Conservation (phyloP, 2,888 invertebrate genomes). For the Camponotus fellah region DNA sequence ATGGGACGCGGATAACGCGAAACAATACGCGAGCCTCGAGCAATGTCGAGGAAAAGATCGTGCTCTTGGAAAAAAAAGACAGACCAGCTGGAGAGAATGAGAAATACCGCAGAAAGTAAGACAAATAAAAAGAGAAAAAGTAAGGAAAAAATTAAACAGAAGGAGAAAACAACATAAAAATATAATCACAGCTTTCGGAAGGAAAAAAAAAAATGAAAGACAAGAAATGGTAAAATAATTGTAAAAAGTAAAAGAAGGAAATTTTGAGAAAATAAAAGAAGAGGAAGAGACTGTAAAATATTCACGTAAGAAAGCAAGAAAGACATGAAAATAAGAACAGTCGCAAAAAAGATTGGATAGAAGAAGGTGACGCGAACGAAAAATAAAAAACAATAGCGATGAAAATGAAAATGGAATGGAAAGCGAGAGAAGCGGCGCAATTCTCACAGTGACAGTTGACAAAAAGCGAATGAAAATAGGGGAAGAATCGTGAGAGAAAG, state of each 20-base stretch:
- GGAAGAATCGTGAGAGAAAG: slow-evolving; percentile 11
- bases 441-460: slow-evolving; percentile 2
- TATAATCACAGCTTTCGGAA: slow-evolving; percentile 11
- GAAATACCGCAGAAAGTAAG: slow-evolving; percentile 30
- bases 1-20: slow-evolving; percentile 76
- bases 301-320: not conserved
- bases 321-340: slow-evolving; percentile 12
- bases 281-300: not conserved
- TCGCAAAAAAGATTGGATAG: not conserved
- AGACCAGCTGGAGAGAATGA: slow-evolving; percentile 45
- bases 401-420: not conserved
- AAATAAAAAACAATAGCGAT: not conserved
- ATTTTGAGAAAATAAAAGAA: slow-evolving; percentile 6
- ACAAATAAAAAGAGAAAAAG: slow-evolving; percentile 23
- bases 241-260: slow-evolving; percentile 29
- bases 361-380: slow-evolving; percentile 20
- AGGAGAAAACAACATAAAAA: not conserved
- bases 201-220: not conserved
- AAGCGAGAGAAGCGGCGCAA: not conserved
- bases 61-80: slow-evolving; percentile 49
- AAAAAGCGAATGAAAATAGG: slow-evolving; percentile 29
- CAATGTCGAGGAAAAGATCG: slow-evolving; percentile 71
- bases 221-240: not conserved
- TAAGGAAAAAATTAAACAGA: slow-evolving; percentile 13
- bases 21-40: slow-evolving; percentile 80